Evolutionary conservation across 2,797 vertebrate species (phyloP), one percentile per base, ranked within the genome.

Genomic region (Myotis pilosus): DNA sequence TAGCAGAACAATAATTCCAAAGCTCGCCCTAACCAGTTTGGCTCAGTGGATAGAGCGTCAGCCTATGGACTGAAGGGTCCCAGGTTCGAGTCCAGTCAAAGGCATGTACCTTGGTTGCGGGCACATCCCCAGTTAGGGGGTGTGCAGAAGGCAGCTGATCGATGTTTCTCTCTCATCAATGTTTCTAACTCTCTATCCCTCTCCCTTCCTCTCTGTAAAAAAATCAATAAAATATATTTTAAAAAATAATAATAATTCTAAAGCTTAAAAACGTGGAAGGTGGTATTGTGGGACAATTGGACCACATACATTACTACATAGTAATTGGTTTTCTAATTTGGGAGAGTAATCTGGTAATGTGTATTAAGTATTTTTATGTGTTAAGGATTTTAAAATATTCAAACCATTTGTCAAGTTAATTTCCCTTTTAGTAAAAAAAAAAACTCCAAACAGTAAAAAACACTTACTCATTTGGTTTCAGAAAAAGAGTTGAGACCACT

Each of bases 301-400:
- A 69, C 33, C 78, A 75, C 66, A 87, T 92, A 82, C 36, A 44
- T 89, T 93, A 80, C 4, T 85, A 87, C 87, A 87, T 2, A 72
- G 16, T 93, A 92, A 75, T 60, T 93, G 47, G n/a, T 82, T 91
- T 95, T 94, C 71, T 89, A n/a, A 75, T 93, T 97, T 93, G 44
- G n/a, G 55, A 90, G 76, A 85, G 30, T 82, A 93, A 90, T 93
- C 49, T 95, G 28, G n/a, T 87, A 94, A 89, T 76, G 68, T 79
- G 22, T 53, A 75, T 60, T 88, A 89, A 96, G 30, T 87, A 79
- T 91, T 95, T 95, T 94, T 96, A 92, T 69, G 64, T 93, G 79
- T 93, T 94, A 91, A 96, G 19, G 17, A 80, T 78, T 94, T 95
- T 76, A 51, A 96, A 95, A 94, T 95, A 89, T 57, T 94, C 57